Conservation (phyloP, 2,888 invertebrate species). For the Pecten maximus region DNA sequence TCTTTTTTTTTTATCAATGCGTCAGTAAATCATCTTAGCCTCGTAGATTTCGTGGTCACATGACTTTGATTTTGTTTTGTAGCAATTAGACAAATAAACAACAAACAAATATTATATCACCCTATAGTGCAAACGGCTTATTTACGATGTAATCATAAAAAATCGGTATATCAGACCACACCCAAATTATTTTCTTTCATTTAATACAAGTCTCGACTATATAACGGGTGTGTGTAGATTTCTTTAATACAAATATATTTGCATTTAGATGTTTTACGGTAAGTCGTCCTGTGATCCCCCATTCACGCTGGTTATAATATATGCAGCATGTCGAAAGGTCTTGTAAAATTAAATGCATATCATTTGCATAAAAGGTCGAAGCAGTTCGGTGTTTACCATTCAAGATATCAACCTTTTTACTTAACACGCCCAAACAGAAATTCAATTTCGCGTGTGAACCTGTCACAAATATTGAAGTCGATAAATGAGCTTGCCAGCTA, state of each 20-base stretch:
- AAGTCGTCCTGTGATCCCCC: not conserved
- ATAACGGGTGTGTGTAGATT: not conserved
- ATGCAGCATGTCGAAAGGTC: not conserved
- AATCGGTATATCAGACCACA: not conserved
- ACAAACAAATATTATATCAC: too few relatives aligned
- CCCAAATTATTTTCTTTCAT: not conserved
- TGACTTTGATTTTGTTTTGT: too few relatives aligned
- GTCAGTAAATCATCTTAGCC: too few relatives aligned
- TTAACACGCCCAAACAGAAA: not conserved
- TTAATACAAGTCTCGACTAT: not conserved
- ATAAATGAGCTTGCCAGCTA: not conserved
- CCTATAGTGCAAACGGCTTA: too few relatives aligned
- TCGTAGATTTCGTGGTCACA: too few relatives aligned
- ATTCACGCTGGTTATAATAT: not conserved
- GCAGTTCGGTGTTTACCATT: not conserved
- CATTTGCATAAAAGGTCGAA: conserved; percentile 1
- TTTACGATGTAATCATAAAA: too few relatives aligned
- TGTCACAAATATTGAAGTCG: not conserved
- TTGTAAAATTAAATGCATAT: not conserved
- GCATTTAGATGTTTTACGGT: not conserved
- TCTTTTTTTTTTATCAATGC: too few relatives aligned
- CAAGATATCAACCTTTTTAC: not conserved
- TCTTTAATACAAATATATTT: not conserved
- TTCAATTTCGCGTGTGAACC: conserved; percentile 7
- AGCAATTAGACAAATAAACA: too few relatives aligned